Percentiles rank a stretch among this genome's conserved stretches.
phyloP scores from a whole-genome alignment of 2,797 vertebrate species.

The Rhabdomys pumilio region DNA sequence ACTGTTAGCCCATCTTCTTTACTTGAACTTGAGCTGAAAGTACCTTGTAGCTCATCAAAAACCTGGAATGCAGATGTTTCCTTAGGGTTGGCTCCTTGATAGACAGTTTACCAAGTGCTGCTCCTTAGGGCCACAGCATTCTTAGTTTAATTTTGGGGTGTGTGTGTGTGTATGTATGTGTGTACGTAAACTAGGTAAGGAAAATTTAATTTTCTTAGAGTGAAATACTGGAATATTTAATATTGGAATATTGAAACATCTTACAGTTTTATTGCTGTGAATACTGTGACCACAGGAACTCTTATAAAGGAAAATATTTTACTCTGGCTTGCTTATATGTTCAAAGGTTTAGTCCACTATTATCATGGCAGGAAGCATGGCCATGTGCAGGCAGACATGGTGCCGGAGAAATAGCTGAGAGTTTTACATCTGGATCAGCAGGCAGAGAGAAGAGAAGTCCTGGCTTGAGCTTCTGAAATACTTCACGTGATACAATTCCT shows the following conservation, averaged over 20 bases:
- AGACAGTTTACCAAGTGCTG: neutral
- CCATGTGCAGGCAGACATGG: neutral
- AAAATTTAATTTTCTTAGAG: constrained; percentile 57
- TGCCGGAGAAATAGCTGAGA: neutral
- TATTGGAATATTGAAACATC: too few species aligned
- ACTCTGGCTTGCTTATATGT: too few species aligned
- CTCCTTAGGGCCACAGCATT: neutral
- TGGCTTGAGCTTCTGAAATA: neutral
- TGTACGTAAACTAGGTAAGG: neutral
- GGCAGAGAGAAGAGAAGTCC: neutral
- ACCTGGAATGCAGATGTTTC: neutral
- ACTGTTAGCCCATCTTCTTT: constrained; percentile 31
- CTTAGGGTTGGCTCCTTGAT: constrained; percentile 1
- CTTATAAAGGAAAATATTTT: neutral
- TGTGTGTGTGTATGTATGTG: too few species aligned
- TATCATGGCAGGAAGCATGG: neutral
- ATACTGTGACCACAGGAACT: neutral
- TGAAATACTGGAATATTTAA: constrained; percentile 26
- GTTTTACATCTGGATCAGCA: neutral
- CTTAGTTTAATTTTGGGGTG: neutral
- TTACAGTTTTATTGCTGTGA: neutral
- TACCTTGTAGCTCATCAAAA: neutral
- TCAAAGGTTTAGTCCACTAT: neutral
- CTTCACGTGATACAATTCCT: neutral
- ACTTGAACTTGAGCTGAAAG: constrained; percentile 43